Percentiles rank a stretch among this genome's conserved stretches.
Conservation (phyloP, 2,113 vertebrate species). For the Tragelaphus scriptus region DNA sequence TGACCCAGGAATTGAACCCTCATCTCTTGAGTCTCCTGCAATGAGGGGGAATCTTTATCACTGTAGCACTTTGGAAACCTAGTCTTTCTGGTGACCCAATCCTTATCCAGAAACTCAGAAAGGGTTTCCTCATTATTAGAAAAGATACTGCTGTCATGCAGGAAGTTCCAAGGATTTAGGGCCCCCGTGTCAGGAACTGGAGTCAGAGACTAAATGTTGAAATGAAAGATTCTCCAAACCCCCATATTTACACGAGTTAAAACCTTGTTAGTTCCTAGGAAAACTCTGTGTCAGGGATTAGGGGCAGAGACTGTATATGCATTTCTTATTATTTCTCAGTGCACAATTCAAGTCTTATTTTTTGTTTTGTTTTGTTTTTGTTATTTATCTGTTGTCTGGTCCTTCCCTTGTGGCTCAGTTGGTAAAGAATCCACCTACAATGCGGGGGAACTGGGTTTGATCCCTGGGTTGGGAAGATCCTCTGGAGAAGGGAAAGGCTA, state of each 20-base stretch:
- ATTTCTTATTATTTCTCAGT: not conserved
- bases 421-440: not conserved
- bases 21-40: not conserved
- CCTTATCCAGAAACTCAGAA: not conserved
- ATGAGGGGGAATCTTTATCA: not conserved
- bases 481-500: not conserved
- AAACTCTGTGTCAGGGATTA: not conserved
- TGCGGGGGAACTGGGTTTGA: rapidly evolving
- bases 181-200: not conserved
- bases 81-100: not conserved
- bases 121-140: not conserved
- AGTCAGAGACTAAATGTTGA: not conserved
- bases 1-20: not conserved
- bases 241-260: not conserved
- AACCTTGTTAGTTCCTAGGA: not conserved
- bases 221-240: not conserved
- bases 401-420: not conserved
- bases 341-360: not conserved
- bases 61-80: not conserved
- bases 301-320: not conserved
- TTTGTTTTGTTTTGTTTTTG: not conserved
- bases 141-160: not conserved
- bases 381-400: not conserved
- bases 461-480: not conserved
- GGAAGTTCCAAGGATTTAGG: not conserved